Conservation (phyloP, 2,797 vertebrate species). For the Falco columbarius region DNA sequence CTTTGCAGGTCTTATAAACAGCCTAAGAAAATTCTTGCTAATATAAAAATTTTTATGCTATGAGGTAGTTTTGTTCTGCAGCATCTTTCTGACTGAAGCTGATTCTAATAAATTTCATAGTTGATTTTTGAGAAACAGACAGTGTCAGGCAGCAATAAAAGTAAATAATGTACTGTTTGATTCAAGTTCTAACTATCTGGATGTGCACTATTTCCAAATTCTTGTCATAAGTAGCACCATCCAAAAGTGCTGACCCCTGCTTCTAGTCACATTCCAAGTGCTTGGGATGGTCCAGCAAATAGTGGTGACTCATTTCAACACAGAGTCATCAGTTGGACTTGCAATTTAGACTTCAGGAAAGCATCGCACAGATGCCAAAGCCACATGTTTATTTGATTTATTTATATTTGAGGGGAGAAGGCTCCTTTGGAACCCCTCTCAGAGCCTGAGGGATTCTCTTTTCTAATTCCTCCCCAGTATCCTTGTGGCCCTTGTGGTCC, state of each 20-base stretch:
- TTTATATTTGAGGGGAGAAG: constrained; percentile 21
- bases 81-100: constrained; percentile 26
- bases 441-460: background rate
- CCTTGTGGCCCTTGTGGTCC: constrained; percentile 61
- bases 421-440: constrained; percentile 20
- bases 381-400: constrained; percentile 59
- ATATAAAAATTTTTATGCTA: constrained; percentile 9
- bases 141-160: constrained; percentile 54
- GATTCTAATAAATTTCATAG: constrained; percentile 53
- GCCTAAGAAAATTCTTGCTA: background rate
- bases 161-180: constrained; percentile 25
- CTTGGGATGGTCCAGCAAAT: constrained; percentile 6
- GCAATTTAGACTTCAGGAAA: constrained; percentile 17
- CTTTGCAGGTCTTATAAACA: background rate
- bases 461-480: constrained; percentile 40
- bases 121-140: constrained; percentile 44
- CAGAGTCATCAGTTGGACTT: constrained; percentile 47
- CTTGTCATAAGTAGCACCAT: constrained; percentile 40
- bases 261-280: constrained; percentile 49
- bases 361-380: background rate
- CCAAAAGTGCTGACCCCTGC: constrained; percentile 40
- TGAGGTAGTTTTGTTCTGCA: constrained; percentile 34
- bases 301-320: constrained; percentile 21
- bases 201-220: constrained; percentile 49
- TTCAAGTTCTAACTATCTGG: constrained; percentile 37